Evolutionary conservation across 64 coral and sea anemone species (phyloP).

Genomic region (Montipora sp.): DNA sequence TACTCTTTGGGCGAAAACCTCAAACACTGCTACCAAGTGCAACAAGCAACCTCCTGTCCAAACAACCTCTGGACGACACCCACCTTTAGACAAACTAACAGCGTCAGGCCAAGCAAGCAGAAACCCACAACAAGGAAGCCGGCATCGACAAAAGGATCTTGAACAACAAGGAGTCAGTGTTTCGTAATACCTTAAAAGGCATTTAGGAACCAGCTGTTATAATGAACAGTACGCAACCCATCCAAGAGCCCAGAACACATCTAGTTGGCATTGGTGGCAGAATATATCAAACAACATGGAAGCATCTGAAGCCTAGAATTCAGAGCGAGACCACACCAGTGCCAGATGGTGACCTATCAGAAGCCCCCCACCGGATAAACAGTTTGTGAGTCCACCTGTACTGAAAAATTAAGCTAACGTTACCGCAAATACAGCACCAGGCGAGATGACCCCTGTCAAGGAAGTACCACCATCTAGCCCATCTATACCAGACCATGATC

Average conservation of each 20-base stretch:
- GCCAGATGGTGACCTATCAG: background rate
- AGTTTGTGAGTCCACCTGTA: background rate
- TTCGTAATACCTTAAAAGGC: constrained; percentile 39
- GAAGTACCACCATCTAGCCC: background rate
- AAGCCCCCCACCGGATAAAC: background rate
- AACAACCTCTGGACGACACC: constrained; percentile 8
- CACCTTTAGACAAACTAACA: constrained; percentile 11
- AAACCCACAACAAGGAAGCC: constrained; percentile 47
- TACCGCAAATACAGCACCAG: background rate
- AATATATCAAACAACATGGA: constrained; percentile 56
- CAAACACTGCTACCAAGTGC: constrained; percentile 24
- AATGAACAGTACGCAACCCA: constrained; percentile 32
- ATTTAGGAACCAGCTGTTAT: constrained; percentile 39
- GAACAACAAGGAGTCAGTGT: constrained; percentile 30
- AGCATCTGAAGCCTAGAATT: constrained; percentile 25
- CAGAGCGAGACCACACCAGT: background rate
- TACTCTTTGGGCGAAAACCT: constrained; percentile 58
- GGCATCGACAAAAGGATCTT: constrained; percentile 26
- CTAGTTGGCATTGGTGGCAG: constrained; percentile 44
- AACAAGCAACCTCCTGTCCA: constrained; percentile 38
- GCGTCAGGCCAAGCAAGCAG: constrained; percentile 46
- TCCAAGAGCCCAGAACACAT: constrained; percentile 60
- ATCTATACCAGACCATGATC: background rate
- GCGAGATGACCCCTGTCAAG: background rate
- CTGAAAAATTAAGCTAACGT: background rate